Conservation (phyloP, 2,888 invertebrate species). For the Tridacna gigas region DNA sequence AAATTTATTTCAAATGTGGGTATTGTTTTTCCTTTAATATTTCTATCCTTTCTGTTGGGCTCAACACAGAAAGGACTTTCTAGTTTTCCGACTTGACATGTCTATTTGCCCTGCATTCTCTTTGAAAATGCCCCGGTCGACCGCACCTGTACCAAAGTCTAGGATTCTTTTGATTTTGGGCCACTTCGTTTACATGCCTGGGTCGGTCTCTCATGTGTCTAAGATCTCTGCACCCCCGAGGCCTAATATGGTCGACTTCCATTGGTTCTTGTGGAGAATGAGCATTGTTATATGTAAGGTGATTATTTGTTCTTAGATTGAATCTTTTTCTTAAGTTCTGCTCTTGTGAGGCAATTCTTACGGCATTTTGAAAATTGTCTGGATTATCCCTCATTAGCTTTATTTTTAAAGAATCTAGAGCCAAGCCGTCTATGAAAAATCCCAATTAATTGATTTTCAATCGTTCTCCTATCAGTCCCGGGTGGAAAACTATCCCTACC, state of each 20-base stretch:
- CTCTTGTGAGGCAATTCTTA: background rate
- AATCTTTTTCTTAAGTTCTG: slow-evolving; percentile 8
- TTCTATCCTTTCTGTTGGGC: background rate
- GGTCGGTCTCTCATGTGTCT: too few species aligned
- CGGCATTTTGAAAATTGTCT: background rate
- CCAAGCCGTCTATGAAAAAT: background rate
- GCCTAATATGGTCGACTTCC: background rate
- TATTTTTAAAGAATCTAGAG: background rate
- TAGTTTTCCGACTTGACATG: background rate
- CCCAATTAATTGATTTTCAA: slow-evolving; percentile 4
- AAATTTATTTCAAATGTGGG: slow-evolving; percentile 9
- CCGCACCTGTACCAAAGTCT: too few species aligned
- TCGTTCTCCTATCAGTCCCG: too few species aligned
- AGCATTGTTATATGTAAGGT: background rate
- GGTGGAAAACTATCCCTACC: background rate
- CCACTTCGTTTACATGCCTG: too few species aligned
- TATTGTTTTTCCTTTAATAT: background rate
- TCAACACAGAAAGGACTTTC: background rate
- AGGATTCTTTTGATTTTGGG: too few species aligned
- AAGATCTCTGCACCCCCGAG: too few species aligned
- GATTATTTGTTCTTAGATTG: background rate
- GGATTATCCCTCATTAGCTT: background rate
- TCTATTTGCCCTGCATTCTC: background rate
- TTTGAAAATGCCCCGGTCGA: background rate
- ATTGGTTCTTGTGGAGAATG: too few species aligned